phyloP scores from a whole-genome alignment of 2,113 vertebrate species.

The Hylia prasina region DNA sequence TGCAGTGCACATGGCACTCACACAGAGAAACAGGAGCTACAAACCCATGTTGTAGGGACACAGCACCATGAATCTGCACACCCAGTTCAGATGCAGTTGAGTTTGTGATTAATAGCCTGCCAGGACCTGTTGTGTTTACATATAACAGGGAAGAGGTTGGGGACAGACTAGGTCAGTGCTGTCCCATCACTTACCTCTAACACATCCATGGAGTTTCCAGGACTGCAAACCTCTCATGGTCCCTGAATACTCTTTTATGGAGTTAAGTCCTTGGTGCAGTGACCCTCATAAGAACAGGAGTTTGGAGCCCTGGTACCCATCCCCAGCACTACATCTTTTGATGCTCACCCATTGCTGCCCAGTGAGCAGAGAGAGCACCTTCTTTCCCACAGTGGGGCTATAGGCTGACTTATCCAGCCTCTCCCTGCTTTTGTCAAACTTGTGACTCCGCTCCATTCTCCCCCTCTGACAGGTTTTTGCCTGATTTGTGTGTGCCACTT shows the following conservation, averaged over 20 bases:
- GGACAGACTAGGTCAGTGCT: background rate
- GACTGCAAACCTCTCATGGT: background rate
- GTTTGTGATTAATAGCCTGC: background rate
- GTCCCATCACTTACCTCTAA: background rate
- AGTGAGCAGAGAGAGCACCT: background rate
- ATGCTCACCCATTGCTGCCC: background rate
- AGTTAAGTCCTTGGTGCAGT: background rate
- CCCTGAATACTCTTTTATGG: background rate
- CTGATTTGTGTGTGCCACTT: background rate
- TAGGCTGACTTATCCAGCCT: background rate
- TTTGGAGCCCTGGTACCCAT: background rate
- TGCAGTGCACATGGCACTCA: background rate
- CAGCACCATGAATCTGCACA: background rate
- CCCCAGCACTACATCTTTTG: fast-evolving
- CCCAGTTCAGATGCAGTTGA: background rate
- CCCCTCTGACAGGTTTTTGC: background rate
- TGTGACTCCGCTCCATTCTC: background rate
- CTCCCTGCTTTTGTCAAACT: background rate
- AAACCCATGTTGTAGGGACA: fast-evolving
- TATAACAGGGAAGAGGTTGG: background rate
- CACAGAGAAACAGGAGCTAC: background rate
- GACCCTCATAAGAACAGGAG: background rate
- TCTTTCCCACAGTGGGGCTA: background rate
- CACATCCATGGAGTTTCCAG: background rate
- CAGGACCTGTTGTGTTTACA: background rate